Conservation (phyloP, 2,113 vertebrate genomes). For the Capreolus pygargus region DNA sequence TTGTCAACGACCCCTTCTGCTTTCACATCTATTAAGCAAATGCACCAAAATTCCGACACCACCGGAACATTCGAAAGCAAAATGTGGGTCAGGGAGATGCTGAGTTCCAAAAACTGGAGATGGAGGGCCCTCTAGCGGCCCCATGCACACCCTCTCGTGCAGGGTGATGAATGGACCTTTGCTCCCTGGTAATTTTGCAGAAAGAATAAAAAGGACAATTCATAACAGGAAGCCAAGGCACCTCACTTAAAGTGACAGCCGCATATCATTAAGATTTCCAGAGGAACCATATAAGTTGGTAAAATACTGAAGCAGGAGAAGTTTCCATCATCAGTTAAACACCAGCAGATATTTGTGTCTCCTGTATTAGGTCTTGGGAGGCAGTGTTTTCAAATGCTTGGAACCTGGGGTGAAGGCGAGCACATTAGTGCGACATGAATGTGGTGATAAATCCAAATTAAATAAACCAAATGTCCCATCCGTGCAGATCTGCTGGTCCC, state of each 20-base stretch:
- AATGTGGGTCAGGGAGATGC: constrained; percentile 16
- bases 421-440: neutral
- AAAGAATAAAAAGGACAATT: neutral
- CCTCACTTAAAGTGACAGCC: constrained; percentile 45
- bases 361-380: neutral
- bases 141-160: rapidly evolving
- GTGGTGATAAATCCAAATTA: constrained; percentile 39
- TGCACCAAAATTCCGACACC: neutral
- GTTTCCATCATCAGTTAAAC: constrained; percentile 38
- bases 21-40: neutral
- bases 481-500: neutral
- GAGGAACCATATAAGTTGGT: neutral
- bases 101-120: neutral
- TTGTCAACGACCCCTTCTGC: neutral
- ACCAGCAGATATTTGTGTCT: neutral
- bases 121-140: constrained; percentile 77
- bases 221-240: rapidly evolving
- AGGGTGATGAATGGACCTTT: rapidly evolving
- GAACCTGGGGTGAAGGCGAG: neutral
- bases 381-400: neutral
- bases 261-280: constrained; percentile 24
- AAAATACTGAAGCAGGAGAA: neutral
- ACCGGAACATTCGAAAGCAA: neutral
- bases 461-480: neutral
- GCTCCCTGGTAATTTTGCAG: neutral